Conservation (phyloP, 2,113 vertebrate genomes). For the Helogale parvula region DNA sequence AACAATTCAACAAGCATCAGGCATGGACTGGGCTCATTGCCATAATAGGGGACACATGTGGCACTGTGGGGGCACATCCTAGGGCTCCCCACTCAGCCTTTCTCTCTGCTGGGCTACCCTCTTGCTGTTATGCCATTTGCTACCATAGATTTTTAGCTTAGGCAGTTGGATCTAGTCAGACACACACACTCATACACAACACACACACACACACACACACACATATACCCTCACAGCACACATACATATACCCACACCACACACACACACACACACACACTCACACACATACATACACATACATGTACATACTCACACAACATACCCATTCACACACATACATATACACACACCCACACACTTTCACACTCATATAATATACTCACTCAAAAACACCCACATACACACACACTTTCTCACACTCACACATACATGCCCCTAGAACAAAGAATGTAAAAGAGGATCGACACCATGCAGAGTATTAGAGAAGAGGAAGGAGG, state of each 20-base stretch:
- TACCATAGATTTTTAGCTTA: not conserved
- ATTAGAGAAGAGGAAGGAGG: not conserved
- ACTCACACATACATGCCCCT: too few species aligned
- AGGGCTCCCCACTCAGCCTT: not conserved
- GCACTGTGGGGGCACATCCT: rapidly evolving
- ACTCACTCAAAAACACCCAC: too few species aligned
- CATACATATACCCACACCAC: too few species aligned
- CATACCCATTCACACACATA: too few species aligned
- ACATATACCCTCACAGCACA: not conserved
- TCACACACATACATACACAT: too few species aligned
- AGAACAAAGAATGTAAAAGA: not conserved
- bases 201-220: too few species aligned
- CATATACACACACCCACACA: too few species aligned
- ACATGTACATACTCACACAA: not conserved
- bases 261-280: too few species aligned
- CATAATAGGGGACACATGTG: not conserved
- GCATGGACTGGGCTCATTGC: not conserved
- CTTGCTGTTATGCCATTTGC: rapidly evolving
- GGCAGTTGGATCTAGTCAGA: not conserved
- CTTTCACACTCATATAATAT: too few species aligned
- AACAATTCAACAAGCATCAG: not conserved
- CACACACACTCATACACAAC: not conserved
- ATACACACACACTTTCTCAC: too few species aligned
- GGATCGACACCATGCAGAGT: not conserved
- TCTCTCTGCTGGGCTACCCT: not conserved